Base-by-base conservation (phyloP, 2,113 vertebrate species). In the Mesocricetus auratus region DNA sequence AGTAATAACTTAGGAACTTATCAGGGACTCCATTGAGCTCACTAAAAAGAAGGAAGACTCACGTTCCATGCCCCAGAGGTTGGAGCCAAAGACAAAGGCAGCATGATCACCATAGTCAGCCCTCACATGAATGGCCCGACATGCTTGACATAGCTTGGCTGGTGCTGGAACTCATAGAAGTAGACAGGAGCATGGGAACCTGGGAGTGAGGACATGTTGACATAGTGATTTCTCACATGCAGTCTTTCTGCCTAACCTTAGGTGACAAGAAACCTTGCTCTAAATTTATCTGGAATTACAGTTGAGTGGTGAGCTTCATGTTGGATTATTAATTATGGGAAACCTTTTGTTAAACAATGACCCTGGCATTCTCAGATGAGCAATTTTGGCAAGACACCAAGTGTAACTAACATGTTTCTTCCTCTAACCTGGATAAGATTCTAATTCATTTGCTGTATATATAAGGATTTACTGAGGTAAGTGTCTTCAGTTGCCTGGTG, bases 131-230 rank as follows among this genome's bases (percentile, higher is more conserved):
- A 98, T 0, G 99, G 99, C 22, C 98, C 97, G 26, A 50, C 73
- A 4, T 96, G 87, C 53, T 97, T 56, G 0, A 89, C 0, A 3
- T 97, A 60, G 29, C 56, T 97, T 4, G 98, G 97, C 26, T 97
- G 42, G 96, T 99, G 98, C 36, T 99, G 98, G 97, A 99, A 99
- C 97, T 99, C 99, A n/a, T 99, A 99, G 78, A 99, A 94, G 96
- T 99, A 99, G 22, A 99, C 98, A 3, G 98, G 98, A 50, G 97
- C 97, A 0, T 98, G 99, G 11, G 97, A 97, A 79, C 99, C 99
- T 99, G 86, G 15, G 2, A 53, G 7, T 29, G 68, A 39, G 45
- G 13, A 75, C 26, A 64, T 31, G 50, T 39, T 86, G 68, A 16
- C 29, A 53, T 15, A 11, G 24, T 73, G 33, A 29, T 5, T 8